Base-by-base conservation (phyloP, 2,797 vertebrate genomes). In the Gymnodraco acuticeps region DNA sequence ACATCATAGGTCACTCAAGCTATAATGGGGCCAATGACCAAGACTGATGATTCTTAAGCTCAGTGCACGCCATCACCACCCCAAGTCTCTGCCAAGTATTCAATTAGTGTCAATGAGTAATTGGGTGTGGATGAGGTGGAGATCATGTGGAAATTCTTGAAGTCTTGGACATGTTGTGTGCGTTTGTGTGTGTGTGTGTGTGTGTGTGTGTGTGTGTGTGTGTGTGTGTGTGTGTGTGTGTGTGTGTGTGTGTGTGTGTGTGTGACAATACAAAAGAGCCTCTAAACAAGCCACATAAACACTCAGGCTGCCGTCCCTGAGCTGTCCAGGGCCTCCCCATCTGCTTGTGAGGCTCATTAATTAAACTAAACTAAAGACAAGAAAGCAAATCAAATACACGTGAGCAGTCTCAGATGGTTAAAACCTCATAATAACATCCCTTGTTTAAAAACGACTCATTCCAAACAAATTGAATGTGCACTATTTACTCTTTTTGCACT, bases 91-190 rank as follows among this genome's bases (percentile, higher is more conserved):
- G 93, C 93, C 94, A 94, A 92, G 83, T 91, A 81, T 94, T 93
- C 92, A 94, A 91, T 94, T 94, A 94, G 75, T 82, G 64, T 66
- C 62, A 59, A 51, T 94, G 88, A 94, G 87, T 92, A 88, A 93
- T 93, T 91, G 82, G 72, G 88, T 93, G 92, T 81, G 87, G 88
- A 92, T 88, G 87, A 93, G 83, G 81, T 74, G 84, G 73, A 80
- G 82, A 84, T 81, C 70, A 5, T 27, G 27, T 27, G 27, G 27
- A 27, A 27, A 27, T 5, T 27, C 27, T 27, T 27, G 27, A 27
- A 89, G 71, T 90, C 86, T 89, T 84, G 68, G 56, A 87, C 80
- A 88, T 80, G 77, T 67, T 27, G 63, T 81, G 38, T 61, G 46
- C 27, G 56, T 48, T 3, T 3, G 23, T 23, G 23, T 3, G 55